These are phyloP conservation scores for Tromatobia lineatoria DNA, from an alignment of 2,888 invertebrate species.

Conservation along the genomic window DNA sequence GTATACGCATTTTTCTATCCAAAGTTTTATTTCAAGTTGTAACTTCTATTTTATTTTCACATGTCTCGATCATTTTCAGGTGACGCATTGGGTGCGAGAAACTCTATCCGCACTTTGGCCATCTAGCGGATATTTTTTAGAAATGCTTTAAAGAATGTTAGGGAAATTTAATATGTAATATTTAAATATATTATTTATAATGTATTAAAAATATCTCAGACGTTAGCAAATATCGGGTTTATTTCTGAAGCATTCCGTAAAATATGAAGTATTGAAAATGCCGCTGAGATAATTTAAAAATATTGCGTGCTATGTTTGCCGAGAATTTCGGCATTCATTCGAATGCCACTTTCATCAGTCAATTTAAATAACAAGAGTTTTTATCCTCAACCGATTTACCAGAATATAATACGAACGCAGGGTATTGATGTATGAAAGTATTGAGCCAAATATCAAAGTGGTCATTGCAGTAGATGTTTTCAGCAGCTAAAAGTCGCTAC, in stretches of 20 bases:
- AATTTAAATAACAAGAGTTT: constrained; percentile 20
- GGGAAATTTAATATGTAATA: not conserved
- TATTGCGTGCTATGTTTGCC: not conserved
- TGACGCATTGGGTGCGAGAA: too few species aligned
- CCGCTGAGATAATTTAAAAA: not conserved
- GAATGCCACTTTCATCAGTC: constrained; percentile 15
- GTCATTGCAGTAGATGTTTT: constrained; percentile 42
- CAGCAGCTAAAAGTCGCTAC: constrained; percentile 9
- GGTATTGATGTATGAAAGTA: constrained; percentile 14
- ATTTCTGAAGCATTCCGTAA: too few species aligned
- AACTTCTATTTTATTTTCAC: too few species aligned
- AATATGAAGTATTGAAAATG: too few species aligned
- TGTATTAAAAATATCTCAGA: too few species aligned
- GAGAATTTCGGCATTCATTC: constrained; percentile 22
- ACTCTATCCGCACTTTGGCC: too few species aligned
- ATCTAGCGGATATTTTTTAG: too few species aligned
- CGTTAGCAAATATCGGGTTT: too few species aligned
- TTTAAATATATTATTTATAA: not conserved
- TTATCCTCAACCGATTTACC: not conserved
- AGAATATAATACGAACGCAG: constrained; percentile 13
- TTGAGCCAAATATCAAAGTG: constrained; percentile 31
- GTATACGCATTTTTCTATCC: too few species aligned
- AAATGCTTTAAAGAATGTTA: too few species aligned
- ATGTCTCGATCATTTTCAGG: too few species aligned
- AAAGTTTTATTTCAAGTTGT: too few species aligned